phyloP scores from a whole-genome alignment of 2,888 invertebrate species.

The Mimumesa dahlbomi region DNA sequence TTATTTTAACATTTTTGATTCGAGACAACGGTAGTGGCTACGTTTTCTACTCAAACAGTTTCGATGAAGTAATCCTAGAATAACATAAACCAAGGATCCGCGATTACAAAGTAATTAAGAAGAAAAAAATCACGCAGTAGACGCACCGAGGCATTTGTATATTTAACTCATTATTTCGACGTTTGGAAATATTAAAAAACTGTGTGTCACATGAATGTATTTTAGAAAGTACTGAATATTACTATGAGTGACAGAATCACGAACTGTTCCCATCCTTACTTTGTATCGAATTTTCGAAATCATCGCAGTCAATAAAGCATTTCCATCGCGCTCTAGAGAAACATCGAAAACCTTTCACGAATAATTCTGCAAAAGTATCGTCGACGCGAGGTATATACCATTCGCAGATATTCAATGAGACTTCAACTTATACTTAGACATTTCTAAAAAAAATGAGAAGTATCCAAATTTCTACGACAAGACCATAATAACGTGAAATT shows the following conservation, averaged over 20 bases:
- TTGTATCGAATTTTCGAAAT: too few relatives aligned
- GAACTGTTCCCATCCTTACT: too few relatives aligned
- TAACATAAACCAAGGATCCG: conserved; percentile 26
- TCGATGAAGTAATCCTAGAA: conserved; percentile 12
- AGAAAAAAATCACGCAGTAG: too few relatives aligned
- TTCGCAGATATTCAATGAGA: conserved; percentile 18
- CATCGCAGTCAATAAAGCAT: conserved; percentile 1
- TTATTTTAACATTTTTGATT: too few relatives aligned
- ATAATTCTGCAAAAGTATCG: conserved; percentile 34
- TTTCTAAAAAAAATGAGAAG: neutral
- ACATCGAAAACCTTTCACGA: conserved; percentile 35
- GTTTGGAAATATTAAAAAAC: conserved; percentile 6
- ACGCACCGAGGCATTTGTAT: conserved; percentile 31
- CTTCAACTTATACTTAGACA: neutral
- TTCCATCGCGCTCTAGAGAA: conserved; percentile 19
- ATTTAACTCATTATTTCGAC: neutral
- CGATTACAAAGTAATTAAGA: conserved; percentile 10
- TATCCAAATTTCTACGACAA: neutral
- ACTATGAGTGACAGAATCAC: too few relatives aligned
- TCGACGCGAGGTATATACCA: conserved; percentile 22
- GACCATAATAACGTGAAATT: too few relatives aligned
- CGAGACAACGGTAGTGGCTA: too few relatives aligned
- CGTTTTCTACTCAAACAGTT: conserved; percentile 9
- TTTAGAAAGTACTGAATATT: too few relatives aligned
- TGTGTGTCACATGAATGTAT: too few relatives aligned